Conservation (phyloP, 2,797 vertebrate genomes). For the Pseudochirops corinnae region DNA sequence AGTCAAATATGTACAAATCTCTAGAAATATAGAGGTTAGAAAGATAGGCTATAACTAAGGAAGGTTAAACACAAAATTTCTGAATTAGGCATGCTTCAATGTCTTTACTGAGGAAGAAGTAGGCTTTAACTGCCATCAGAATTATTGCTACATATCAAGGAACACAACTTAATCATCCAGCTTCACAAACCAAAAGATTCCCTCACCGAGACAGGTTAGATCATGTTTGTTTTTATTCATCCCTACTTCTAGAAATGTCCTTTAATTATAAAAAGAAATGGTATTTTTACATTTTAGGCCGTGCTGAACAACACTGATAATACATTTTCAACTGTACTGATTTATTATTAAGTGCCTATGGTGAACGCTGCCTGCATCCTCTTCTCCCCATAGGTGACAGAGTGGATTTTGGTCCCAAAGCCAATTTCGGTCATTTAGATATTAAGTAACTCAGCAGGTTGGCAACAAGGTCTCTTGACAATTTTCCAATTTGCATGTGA, state of each 20-base stretch:
- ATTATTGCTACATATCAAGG: neutral
- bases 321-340: neutral
- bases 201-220: neutral
- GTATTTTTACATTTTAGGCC: neutral
- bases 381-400: neutral
- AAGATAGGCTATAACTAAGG: neutral
- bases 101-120: neutral
- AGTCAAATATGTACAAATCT: neutral
- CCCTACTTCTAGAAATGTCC: neutral
- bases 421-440: neutral
- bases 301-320: neutral
- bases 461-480: neutral
- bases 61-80: neutral
- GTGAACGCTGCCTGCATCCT: neutral
- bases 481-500: neutral
- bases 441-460: neutral
- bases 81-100: neutral
- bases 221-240: neutral
- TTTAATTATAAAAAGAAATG: neutral
- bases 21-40: neutral
- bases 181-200: neutral
- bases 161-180: neutral
- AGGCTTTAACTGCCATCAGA: neutral
- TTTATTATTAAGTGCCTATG: neutral
- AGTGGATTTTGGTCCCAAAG: neutral